Conservation (phyloP, 2,888 invertebrate species). For the Chrysodeixis includens region DNA sequence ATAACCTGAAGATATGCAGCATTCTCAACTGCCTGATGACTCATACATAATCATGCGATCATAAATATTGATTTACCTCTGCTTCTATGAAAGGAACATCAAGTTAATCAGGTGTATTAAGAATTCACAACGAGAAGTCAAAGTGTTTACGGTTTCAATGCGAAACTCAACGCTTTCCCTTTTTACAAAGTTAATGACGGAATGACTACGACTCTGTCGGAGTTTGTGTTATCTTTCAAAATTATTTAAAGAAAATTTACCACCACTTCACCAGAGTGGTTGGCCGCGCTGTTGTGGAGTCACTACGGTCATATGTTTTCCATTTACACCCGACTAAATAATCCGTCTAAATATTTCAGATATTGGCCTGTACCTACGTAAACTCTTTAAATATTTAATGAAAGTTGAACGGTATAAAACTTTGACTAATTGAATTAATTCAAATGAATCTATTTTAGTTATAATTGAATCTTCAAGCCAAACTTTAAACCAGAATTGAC, state of each 20-base stretch:
- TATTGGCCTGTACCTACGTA: too few relatives aligned
- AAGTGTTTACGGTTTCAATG: slow-evolving; percentile 3
- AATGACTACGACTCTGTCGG: slow-evolving; percentile 13
- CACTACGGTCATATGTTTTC: background rate
- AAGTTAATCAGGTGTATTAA: background rate
- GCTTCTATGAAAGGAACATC: background rate
- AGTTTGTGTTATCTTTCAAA: slow-evolving; percentile 22
- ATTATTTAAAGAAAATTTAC: slow-evolving; percentile 19
- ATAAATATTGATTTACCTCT: background rate
- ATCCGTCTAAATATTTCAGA: too few relatives aligned
- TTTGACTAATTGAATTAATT: background rate
- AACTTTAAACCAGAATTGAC: slow-evolving; percentile 3
- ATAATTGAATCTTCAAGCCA: background rate
- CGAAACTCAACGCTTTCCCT: slow-evolving; percentile 9
- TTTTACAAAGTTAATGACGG: slow-evolving; percentile 26
- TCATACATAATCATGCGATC: background rate
- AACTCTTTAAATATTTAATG: too few relatives aligned
- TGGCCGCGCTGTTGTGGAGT: background rate
- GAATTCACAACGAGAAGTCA: background rate
- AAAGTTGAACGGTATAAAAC: background rate
- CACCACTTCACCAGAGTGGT: background rate
- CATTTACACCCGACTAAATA: background rate
- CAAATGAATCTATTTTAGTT: background rate
- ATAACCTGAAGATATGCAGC: background rate
- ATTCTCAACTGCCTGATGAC: background rate